Evolutionary conservation across 2,888 invertebrate genomes (phyloP), one percentile per base, ranked within the genome.

Genomic region (Campaea margaritaria): DNA sequence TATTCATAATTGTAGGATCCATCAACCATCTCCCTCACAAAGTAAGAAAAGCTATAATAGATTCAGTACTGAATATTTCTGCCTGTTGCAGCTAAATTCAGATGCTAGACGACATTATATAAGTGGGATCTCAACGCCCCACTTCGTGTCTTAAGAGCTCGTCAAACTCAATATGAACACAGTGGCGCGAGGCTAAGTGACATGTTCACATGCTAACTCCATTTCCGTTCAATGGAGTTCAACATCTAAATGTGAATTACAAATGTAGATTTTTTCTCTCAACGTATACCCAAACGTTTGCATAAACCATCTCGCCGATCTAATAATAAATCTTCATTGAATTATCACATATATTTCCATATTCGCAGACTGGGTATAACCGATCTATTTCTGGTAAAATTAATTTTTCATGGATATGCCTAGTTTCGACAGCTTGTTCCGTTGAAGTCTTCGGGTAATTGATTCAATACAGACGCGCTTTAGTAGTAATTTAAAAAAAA

Each of bases 81-180:
- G 46, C 46, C 15, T 15, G 31, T 50, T 50, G 39, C 42, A 31
- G 15, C 9, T 8, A 21, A 36, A 38, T 38, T 44, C n/a, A 28
- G 36, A 48, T 15, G 44, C 31, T 38, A 50, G 49, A 34, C 31
- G 14, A 9, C 13, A 13, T 21, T 47, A 49, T 54, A 42, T 52
- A 53, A 50, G 53, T 42, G 21, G 38, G 11, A 27, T 39, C 39
- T 47, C 16, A 50, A 34, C 46, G n/a, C 14, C 41, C 28, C 42
- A 76, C 67, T 72, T 65, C 64, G 71, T 67, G 68, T 66, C 72
- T 74, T 77, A 77, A 79, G 77, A 79, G 78, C 75, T 73, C 52
- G 74, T 72, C 73, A 72, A 81, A 79, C 72, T 76, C 77, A 80
- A 83, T 83, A 82, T 76, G 78, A 74, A 74, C 70, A 72, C 71